Evolutionary conservation across 2,888 invertebrate species (phyloP), one percentile per base, ranked within the genome.

Genomic region (Temnothorax unifasciatus): DNA sequence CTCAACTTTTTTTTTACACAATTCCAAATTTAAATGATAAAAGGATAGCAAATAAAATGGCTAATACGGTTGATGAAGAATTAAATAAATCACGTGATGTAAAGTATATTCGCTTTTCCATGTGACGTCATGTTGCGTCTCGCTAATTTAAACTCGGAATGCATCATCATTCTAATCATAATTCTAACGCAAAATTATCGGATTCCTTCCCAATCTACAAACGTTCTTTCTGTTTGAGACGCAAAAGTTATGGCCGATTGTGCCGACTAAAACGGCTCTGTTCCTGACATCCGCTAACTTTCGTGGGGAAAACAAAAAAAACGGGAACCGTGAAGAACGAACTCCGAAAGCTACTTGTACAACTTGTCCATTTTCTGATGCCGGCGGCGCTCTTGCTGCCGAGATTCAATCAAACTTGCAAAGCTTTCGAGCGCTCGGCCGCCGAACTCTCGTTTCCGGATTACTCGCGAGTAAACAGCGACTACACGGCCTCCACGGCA

Each of bases 331-430:
- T 47, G 47, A 13, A 47, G 74, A 38, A 73, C 57, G 38, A 81
- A 81, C 79, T 73, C 21, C 18, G 34, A 21, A 38, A 73, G 57
- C 74, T 59, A 59, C n/a, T n/a, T n/a, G n/a, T n/a, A 89, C 86
- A 92, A 92, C 89, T 91, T 92, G 91, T 87, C 86, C 92, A 91
- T 92, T 91, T 91, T 91, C 84, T 77, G 86, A 88, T 87, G 85
- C 85, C 79, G 76, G 41, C 82, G 71, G 57, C 44, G 44, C 77
- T 82, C 84, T 86, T 85, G 87, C 85, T 85, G 85, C 86, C 83
- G 82, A 89, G 90, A 93, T 93, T 92, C 92, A 90, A 93, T 92
- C 92, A 93, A 93, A 93, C 93, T 92, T 92, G 91, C 90, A 89
- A 92, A 92, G 91, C 90, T 92, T 89, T 89, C 86, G 85, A 69